These are phyloP conservation scores for Notolabrus celidotus DNA, from an alignment of 2,797 vertebrate species.

Conservation along the genomic window DNA sequence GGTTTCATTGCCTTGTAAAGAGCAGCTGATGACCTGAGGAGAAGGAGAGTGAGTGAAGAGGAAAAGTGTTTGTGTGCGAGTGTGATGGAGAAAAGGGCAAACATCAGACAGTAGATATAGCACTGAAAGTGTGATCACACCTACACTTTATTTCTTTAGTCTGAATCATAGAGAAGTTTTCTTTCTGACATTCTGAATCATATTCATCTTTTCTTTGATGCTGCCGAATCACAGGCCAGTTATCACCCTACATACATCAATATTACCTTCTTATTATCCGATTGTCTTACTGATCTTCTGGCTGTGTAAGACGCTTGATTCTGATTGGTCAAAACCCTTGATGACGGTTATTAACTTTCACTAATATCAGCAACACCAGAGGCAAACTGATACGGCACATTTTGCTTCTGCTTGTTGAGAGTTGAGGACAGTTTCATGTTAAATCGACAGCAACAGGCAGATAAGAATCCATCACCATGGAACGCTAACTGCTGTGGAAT, in stretches of 20 bases:
- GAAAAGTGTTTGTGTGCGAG: conserved; percentile 1
- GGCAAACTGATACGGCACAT: too few species aligned
- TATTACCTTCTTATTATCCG: too few species aligned
- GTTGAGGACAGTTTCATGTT: too few species aligned
- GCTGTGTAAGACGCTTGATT: too few species aligned
- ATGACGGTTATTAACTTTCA: too few species aligned
- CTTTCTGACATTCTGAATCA: not conserved
- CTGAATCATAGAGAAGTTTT: conserved; percentile 17
- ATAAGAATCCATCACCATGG: too few species aligned
- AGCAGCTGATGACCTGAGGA: conserved; percentile 52
- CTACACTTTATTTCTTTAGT: conserved; percentile 13
- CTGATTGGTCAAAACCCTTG: too few species aligned
- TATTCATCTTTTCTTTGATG: not conserved
- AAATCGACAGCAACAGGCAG: too few species aligned
- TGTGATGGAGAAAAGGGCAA: not conserved
- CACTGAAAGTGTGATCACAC: conserved; percentile 26
- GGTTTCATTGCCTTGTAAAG: conserved; percentile 49
- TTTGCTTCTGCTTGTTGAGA: too few species aligned
- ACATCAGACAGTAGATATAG: conserved; percentile 19
- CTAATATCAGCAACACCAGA: too few species aligned
- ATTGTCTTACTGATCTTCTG: too few species aligned
- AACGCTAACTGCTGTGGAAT: too few species aligned
- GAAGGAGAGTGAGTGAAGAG: conserved; percentile 14
- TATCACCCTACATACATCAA: not conserved
- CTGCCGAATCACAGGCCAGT: not conserved